Conservation (phyloP, 2,888 invertebrate species). For the Dolichopus griseipennis region DNA sequence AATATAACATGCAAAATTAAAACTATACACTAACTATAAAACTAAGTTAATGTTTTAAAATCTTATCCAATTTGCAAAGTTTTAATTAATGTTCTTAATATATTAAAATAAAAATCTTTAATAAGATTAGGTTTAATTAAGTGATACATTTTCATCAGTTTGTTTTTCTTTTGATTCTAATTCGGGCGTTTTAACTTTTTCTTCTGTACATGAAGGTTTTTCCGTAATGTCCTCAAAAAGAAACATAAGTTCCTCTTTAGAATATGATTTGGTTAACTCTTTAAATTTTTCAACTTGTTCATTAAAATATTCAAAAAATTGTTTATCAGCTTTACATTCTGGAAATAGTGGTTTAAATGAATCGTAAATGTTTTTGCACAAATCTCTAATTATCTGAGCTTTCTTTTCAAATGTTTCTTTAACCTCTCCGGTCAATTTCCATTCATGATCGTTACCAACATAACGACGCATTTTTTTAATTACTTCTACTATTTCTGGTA, state of each 20-base stretch:
- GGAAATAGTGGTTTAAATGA: constrained; percentile 51
- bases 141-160: not conserved
- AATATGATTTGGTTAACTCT: constrained; percentile 29
- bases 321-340: constrained; percentile 49
- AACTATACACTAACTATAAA: too few species aligned
- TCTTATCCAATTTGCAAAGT: too few species aligned
- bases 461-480: constrained; percentile 67
- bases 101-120: not conserved
- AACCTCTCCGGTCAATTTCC: constrained; percentile 58
- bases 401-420: constrained; percentile 56
- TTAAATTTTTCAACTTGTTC: constrained; percentile 60
- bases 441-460: constrained; percentile 66
- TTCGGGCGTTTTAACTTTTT: not conserved
- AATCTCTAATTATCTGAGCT: constrained; percentile 59
- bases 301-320: constrained; percentile 65
- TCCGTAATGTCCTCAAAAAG: not conserved
- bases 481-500: constrained; percentile 69
- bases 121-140: not conserved
- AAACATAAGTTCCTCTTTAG: constrained; percentile 1
- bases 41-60: too few species aligned
- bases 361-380: constrained; percentile 51
- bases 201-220: not conserved
- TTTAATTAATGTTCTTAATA: too few species aligned
- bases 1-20: too few species aligned
- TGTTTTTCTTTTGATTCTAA: not conserved